These are phyloP conservation scores for Scaptomyza montana DNA, from an alignment of 1,140 invertebrate species.

Conservation along the genomic window DNA sequence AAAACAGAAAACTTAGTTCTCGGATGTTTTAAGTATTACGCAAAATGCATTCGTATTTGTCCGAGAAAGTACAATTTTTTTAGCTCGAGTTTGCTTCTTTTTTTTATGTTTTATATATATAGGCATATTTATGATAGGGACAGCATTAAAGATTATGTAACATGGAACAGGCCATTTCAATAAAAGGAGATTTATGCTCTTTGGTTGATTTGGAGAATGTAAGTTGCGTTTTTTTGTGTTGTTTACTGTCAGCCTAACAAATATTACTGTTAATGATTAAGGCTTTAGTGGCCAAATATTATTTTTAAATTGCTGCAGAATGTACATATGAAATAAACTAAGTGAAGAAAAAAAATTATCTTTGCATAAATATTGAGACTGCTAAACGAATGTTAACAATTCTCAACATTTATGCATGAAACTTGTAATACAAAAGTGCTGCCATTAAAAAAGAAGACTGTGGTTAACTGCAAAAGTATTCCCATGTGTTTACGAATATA, in stretches of 20 bases:
- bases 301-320: too few relatives aligned
- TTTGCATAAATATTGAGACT: too few relatives aligned
- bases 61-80: slow-evolving; percentile 15
- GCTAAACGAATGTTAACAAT: not conserved
- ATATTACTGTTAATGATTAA: too few relatives aligned
- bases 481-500: slow-evolving; percentile 17
- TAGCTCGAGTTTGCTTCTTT: slow-evolving; percentile 13
- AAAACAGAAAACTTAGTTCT: not conserved
- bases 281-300: too few relatives aligned
- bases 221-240: not conserved
- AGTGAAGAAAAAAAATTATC: too few relatives aligned
- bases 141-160: slow-evolving; percentile 13
- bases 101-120: slow-evolving; percentile 16
- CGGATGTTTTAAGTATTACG: slow-evolving; percentile 46
- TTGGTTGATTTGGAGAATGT: not conserved
- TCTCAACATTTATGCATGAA: not conserved
- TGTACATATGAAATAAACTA: too few relatives aligned
- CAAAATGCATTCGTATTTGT: slow-evolving; percentile 53
- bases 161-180: not conserved
- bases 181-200: not conserved
- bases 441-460: not conserved
- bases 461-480: slow-evolving; percentile 6
- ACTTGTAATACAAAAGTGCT: not conserved
- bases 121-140: slow-evolving; percentile 32
- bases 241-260: too few relatives aligned